A percentile compares a stretch with the other conserved stretches of the same genome.
Evolutionary conservation across 2,797 vertebrate genomes (phyloP).

Genomic region (Lophura swinhoii): DNA sequence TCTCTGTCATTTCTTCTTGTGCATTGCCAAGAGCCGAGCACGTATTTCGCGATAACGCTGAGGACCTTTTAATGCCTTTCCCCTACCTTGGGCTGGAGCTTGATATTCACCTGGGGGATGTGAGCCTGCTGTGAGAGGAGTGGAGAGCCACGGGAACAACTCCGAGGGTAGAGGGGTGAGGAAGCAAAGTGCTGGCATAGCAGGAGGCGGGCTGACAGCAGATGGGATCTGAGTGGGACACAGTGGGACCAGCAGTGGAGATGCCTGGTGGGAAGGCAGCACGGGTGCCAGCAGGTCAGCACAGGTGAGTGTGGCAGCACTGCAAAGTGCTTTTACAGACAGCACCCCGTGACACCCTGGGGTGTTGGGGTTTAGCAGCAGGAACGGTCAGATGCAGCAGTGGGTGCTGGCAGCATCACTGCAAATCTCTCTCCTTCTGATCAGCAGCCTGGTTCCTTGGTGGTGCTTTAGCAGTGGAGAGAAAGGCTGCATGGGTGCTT

Average conservation of each 20-base stretch:
- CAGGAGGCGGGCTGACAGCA: neutral
- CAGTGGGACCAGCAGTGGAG: neutral
- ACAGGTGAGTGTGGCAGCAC: neutral
- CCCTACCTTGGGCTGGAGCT: neutral
- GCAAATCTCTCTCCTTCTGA: no score
- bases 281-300: fast-evolving
- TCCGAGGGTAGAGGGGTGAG: fast-evolving
- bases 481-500: neutral
- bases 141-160: neutral
- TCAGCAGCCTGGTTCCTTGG: neutral
- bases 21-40: neutral
- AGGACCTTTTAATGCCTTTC: neutral
- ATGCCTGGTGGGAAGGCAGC: neutral
- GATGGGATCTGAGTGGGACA: fast-evolving
- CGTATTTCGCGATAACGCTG: fast-evolving
- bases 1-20: neutral
- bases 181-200: fast-evolving
- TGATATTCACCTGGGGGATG: neutral
- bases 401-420: neutral
- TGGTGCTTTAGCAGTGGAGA: neutral
- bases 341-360: no score
- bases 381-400: neutral
- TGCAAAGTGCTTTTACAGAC: neutral
- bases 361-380: neutral
- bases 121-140: neutral